Percentiles rank a stretch among this genome's conserved stretches.
Conservation (phyloP, 2,888 invertebrate species). For the Epinotia ramella region DNA sequence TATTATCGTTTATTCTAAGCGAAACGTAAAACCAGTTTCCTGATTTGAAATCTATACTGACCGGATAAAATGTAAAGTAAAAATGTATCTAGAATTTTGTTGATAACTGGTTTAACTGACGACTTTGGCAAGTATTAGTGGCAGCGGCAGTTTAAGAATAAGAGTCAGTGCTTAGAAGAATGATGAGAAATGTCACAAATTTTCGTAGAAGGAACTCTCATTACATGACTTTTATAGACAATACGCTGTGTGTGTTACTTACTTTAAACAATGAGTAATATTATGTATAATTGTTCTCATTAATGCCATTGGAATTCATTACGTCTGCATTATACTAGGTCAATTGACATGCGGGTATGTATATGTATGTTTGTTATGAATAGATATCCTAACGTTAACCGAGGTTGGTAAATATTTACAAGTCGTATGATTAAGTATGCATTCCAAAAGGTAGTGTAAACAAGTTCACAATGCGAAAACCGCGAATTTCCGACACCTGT, state of each 20-base stretch:
- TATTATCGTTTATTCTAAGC: background rate
- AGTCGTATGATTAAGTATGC: conserved; percentile 7
- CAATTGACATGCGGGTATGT: conserved; percentile 25
- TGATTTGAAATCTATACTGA: conserved; percentile 32
- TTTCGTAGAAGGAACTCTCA: background rate
- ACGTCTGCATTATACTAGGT: conserved; percentile 42
- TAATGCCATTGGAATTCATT: conserved; percentile 40
- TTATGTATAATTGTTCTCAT: conserved; percentile 40
- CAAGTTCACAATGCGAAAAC: conserved; percentile 46
- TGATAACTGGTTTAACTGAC: conserved; percentile 37
- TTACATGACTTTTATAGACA: conserved; percentile 22
- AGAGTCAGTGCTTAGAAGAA: background rate
- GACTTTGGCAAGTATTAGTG: conserved; percentile 10
- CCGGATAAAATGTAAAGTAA: conserved; percentile 26
- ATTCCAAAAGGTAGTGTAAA: conserved; percentile 36
- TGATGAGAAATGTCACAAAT: conserved; percentile 8
- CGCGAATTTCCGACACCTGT: conserved; percentile 51
- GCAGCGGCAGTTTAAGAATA: background rate
- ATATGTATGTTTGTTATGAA: conserved; percentile 10
- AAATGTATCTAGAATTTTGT: conserved; percentile 37
- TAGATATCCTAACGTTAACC: conserved; percentile 16
- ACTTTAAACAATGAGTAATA: conserved; percentile 42
- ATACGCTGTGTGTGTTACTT: conserved; percentile 11
- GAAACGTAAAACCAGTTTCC: conserved; percentile 41
- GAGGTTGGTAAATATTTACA: conserved; percentile 36